Evolutionary conservation across 1,140 invertebrate species (phyloP), one percentile per base, ranked within the genome.

Genomic region (Harlomillsia oculata): DNA sequence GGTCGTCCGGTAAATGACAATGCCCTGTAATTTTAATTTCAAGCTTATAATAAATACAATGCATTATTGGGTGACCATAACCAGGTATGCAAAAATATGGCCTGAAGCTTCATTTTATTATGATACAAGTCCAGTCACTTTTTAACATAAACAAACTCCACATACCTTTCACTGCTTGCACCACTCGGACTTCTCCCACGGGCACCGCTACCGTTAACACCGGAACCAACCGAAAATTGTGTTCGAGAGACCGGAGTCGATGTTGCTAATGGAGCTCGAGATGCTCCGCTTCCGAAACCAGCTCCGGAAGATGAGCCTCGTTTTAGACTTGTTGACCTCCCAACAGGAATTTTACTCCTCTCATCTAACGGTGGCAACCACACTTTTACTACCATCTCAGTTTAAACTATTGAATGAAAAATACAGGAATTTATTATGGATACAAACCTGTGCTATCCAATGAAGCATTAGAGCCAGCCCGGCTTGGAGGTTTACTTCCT

Each of bases 401-500:
- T 51, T 52, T 44, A 50, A 20, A 9, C 53, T 21, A 36, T 23
- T 14, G 16, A 43, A 18, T 43, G 29, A 18, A 3, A 52, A 34
- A 16, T 30, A 30, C 16, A 32, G 5, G 5, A 30, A 5, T 13
- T 34, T 9, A 4, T 18, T 6, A 32, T 16, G 8, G 40, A 20
- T 40, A 18, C 18, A 71, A 73, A 89, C 86, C 84, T 68, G 85
- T 87, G 69, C 86, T 89, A 69, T 94, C 89, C 52, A 94, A 75
- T 20, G 89, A 92, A 41, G 91, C 79, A 66, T 89, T 91, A 29
- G 92, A 96, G 57, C 89, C 90, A 68, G 93, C 87, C 68, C 91
- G 81, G 68, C 90, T 94, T 20, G 89, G 86, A 64, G 90, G 89
- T 71, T 91, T 90, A 30, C 86, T 89, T 32, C 81, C 79, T 39